These are phyloP conservation scores for Tenthredo notha DNA, from an alignment of 2,888 invertebrate genomes.

Conservation along the genomic window DNA sequence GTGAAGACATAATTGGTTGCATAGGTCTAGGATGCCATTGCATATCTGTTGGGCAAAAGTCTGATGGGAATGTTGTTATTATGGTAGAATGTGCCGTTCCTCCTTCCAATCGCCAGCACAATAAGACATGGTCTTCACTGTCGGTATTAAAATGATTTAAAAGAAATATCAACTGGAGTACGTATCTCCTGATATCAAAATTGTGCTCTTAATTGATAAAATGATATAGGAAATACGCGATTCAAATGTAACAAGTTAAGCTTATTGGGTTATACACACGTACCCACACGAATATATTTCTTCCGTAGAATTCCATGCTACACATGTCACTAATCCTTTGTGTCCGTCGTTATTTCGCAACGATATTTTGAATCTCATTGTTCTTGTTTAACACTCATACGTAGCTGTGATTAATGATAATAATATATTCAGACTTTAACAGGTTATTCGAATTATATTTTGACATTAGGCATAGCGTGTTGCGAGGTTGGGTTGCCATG, in stretches of 20 bases:
- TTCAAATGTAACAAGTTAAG: not conserved
- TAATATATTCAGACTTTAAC: not conserved
- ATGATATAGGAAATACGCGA: slow-evolving; percentile 13
- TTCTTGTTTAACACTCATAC: not conserved
- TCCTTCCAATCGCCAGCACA: slow-evolving; percentile 91
- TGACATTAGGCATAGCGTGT: not conserved
- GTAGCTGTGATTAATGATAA: not conserved
- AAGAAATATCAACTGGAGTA: not conserved
- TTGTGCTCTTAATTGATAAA: slow-evolving; percentile 47
- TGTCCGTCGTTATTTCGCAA: slow-evolving; percentile 88
- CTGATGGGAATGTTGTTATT: slow-evolving; percentile 89
- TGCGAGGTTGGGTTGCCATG: slow-evolving; percentile 34
- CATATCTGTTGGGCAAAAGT: slow-evolving; percentile 94
- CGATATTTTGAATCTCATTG: slow-evolving; percentile 91
- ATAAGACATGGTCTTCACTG: slow-evolving; percentile 95
- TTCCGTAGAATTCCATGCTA: slow-evolving; percentile 96
- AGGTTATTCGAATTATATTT: not conserved
- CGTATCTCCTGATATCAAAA: slow-evolving; percentile 32
- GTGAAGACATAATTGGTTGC: slow-evolving; percentile 76
- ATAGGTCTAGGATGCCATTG: slow-evolving; percentile 90
- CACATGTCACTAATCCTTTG: slow-evolving; percentile 90
- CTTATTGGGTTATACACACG: slow-evolving; percentile 7
- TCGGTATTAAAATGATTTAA: slow-evolving; percentile 68
- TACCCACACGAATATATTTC: slow-evolving; percentile 96
- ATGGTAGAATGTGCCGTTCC: slow-evolving; percentile 86